Evolutionary conservation across 2,797 vertebrate genomes (phyloP), one percentile per base, ranked within the genome.

Genomic region (Hippopotamyrus pictus): DNA sequence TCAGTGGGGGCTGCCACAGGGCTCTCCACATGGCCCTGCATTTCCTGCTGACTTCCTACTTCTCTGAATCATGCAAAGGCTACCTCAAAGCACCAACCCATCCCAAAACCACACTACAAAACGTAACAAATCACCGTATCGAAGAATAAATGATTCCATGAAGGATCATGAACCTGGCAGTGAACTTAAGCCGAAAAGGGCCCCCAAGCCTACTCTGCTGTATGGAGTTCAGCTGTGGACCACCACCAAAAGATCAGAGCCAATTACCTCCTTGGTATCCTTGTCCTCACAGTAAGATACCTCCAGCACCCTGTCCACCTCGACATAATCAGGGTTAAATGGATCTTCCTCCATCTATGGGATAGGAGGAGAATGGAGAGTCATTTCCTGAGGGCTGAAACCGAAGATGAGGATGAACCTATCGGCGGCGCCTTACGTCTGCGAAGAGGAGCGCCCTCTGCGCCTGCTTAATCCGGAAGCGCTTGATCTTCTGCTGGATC

Each of bases 401-500:
- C 5, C 1, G 6, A 50, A 88, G 87, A 22, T 2, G n/a, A 22
- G 12, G 17, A 44, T 6, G 62, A 59, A 76, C 9, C 59, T 8
- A 51, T 41, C 54, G 33, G 44, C 33, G 90, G 50, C 92, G 94
- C 93, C 97, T 99, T 96, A 99, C 98, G 92, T 99, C 98, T 93
- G 98, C 98, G 91, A 99, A 99, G 95, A 99, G 98, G 95, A 98
- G 98, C 89, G 98, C 98, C 95, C 97, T 97, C 94, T 99, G 98
- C 90, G 98, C 98, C 95, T 99, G 98, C 95, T 98, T 98, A 91
- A 98, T 94, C 96, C 99, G 99, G 95, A 99, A 99, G 91, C 99
- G 97, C 94, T 99, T 99, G 95, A 99, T 98, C 97, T 99, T 99
- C 96, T 98, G 99, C 93, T 98, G 99, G 94, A 99, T 99, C 95